Evolutionary conservation across 2,888 invertebrate genomes (phyloP).

Genomic region (Ceraclea dissimilis): DNA sequence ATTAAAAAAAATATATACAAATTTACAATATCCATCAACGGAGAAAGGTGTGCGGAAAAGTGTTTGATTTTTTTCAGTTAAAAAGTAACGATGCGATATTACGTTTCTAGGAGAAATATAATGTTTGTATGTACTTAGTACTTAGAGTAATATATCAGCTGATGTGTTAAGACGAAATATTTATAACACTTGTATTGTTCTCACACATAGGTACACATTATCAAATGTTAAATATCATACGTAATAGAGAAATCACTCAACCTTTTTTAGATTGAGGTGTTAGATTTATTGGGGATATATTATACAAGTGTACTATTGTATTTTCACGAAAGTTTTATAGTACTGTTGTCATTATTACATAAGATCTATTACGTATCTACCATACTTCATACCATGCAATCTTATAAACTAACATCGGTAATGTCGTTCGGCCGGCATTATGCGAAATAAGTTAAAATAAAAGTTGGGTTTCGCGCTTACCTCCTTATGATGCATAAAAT

Average conservation of each 20-base stretch:
- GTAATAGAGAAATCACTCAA: background rate
- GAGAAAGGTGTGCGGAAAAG: too few relatives aligned
- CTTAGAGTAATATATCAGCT: too few relatives aligned
- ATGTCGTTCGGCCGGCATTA: background rate
- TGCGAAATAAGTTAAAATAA: background rate
- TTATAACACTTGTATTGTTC: background rate
- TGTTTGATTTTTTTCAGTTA: too few relatives aligned
- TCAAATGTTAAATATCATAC: background rate
- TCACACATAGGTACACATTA: background rate
- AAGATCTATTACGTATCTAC: too few relatives aligned
- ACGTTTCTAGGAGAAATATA: too few relatives aligned
- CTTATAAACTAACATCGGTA: background rate
- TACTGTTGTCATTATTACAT: background rate
- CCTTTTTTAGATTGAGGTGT: background rate
- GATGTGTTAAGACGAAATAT: too few relatives aligned
- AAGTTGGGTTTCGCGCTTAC: background rate
- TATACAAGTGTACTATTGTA: background rate
- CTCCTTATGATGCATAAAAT: too few relatives aligned
- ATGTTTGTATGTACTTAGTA: too few relatives aligned
- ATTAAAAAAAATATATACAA: too few relatives aligned
- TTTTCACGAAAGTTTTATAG: background rate
- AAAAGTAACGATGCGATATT: too few relatives aligned
- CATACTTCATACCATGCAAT: too few relatives aligned
- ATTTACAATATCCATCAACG: too few relatives aligned
- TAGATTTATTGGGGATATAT: conserved; percentile 1